These are phyloP conservation scores for Scolanthus callimorphus DNA, from an alignment of 92 coral and sea anemone species.

Conservation along the genomic window DNA sequence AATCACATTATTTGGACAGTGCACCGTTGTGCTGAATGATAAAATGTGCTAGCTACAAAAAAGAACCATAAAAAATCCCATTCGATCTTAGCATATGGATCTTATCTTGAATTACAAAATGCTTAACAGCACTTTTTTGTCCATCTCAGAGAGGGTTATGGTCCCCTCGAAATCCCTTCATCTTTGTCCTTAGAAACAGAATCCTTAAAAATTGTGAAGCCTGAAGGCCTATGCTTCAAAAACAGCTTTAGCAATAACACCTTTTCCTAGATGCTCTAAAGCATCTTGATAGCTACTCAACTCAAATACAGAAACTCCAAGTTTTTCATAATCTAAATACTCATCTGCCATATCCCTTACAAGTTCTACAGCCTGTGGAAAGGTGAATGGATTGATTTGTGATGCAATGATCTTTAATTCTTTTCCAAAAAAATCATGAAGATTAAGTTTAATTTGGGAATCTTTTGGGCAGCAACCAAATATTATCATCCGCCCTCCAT, in stretches of 20 bases:
- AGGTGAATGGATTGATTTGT: constrained; percentile 76
- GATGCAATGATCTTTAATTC: constrained; percentile 84
- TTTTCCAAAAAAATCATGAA: constrained; percentile 56
- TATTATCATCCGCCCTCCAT: constrained; percentile 78
- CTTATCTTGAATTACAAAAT: too few relatives aligned
- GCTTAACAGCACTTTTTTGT: too few relatives aligned
- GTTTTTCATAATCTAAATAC: constrained; percentile 72
- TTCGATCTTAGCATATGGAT: too few relatives aligned
- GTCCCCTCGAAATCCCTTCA: too few relatives aligned
- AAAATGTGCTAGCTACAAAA: too few relatives aligned
- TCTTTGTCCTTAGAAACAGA: too few relatives aligned
- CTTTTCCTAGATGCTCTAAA: constrained; percentile 59
- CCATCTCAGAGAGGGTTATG: too few relatives aligned
- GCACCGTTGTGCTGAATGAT: too few relatives aligned
- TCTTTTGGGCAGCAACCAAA: constrained; percentile 87
- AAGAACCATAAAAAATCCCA: too few relatives aligned
- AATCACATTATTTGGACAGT: too few relatives aligned
- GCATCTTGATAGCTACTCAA: constrained; percentile 74
- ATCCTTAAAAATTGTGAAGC: too few relatives aligned
- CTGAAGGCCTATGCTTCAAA: constrained; percentile 60
- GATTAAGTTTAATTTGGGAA: constrained; percentile 68
- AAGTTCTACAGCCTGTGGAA: constrained; percentile 85
- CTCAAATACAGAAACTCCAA: constrained; percentile 73
- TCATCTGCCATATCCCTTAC: constrained; percentile 85
- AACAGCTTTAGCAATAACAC: constrained; percentile 75